A percentile compares a stretch with the other conserved stretches of the same genome.
Conservation (phyloP, 2,797 vertebrate species). For the Dallia pectoralis region DNA sequence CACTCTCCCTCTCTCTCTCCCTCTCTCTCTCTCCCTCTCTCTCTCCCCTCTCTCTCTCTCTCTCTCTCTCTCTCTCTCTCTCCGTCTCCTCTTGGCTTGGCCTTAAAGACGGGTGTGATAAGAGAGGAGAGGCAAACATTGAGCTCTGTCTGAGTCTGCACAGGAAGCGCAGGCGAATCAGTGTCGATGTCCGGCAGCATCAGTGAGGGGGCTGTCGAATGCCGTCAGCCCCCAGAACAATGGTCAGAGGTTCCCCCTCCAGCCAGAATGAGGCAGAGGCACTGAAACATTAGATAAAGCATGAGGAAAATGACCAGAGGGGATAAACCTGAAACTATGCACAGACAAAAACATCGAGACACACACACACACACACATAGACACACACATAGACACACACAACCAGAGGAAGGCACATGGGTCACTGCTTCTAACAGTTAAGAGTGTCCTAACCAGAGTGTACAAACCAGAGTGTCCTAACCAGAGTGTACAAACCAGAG, state of each 20-base stretch:
- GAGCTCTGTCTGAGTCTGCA: slow-evolving; percentile 81
- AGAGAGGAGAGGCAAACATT: slow-evolving; percentile 79
- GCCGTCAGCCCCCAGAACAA: slow-evolving; percentile 78
- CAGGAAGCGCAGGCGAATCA: slow-evolving; percentile 84
- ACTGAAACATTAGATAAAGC: slow-evolving; percentile 63
- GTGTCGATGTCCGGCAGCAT: slow-evolving; percentile 77
- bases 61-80: slow-evolving; percentile 30
- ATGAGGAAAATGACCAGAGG: slow-evolving; percentile 50
- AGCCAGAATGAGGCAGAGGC: slow-evolving; percentile 73
- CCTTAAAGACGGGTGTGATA: slow-evolving; percentile 80
- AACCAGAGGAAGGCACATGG: slow-evolving; percentile 4
- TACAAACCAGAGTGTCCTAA: too few species aligned
- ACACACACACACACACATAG: slow-evolving; percentile 25
- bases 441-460: neutral
- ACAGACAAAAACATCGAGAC: slow-evolving; percentile 21
- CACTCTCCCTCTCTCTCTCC: slow-evolving; percentile 7
- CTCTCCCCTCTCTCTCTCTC: neutral
- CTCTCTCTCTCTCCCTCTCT: neutral
- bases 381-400: slow-evolving; percentile 18
- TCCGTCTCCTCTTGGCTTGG: slow-evolving; percentile 52
- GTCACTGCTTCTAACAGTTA: slow-evolving; percentile 8
- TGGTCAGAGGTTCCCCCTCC: slow-evolving; percentile 56
- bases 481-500: too few species aligned
- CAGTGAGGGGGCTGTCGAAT: slow-evolving; percentile 63
- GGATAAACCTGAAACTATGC: slow-evolving; percentile 24